Conservation (phyloP, 2,797 vertebrate genomes). For the Poecilia wingei region DNA sequence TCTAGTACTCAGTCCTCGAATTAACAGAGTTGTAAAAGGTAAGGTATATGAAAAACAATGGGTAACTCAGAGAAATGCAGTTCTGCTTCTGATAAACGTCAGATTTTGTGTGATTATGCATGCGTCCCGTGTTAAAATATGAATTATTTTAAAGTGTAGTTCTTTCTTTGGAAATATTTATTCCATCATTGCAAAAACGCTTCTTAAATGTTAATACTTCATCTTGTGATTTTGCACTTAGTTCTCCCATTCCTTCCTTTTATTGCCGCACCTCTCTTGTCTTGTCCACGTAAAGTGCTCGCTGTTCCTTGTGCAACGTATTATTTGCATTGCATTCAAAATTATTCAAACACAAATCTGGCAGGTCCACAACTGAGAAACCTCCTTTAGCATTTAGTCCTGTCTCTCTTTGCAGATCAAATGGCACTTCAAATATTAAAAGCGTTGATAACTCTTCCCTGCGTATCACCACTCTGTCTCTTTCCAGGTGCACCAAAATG, state of each 20-base stretch:
- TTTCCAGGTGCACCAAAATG: constrained; percentile 55
- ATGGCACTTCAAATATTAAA: constrained; percentile 54
- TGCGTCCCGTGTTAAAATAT: not conserved
- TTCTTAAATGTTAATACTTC: not conserved
- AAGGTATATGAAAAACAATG: not conserved
- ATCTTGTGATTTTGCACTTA: not conserved
- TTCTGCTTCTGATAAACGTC: not conserved
- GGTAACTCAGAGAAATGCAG: not conserved
- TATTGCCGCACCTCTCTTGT: constrained; percentile 19
- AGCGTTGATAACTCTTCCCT: constrained; percentile 44
- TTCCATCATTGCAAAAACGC: not conserved
- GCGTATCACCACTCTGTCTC: not conserved
- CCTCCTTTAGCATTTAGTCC: constrained; percentile 50
- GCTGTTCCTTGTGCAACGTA: constrained; percentile 9
- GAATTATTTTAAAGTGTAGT: not conserved
- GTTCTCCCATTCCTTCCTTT: not conserved
- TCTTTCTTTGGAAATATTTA: not conserved
- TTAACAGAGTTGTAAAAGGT: not conserved
- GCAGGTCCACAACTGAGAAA: constrained; percentile 26
- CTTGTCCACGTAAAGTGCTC: constrained; percentile 21
- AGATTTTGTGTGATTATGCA: not conserved
- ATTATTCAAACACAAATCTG: constrained; percentile 55
- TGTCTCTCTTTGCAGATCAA: constrained; percentile 48
- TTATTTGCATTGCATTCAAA: constrained; percentile 62
- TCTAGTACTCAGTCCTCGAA: not conserved